Conservation (phyloP, 2,888 invertebrate genomes). For the Vanessa cardui region DNA sequence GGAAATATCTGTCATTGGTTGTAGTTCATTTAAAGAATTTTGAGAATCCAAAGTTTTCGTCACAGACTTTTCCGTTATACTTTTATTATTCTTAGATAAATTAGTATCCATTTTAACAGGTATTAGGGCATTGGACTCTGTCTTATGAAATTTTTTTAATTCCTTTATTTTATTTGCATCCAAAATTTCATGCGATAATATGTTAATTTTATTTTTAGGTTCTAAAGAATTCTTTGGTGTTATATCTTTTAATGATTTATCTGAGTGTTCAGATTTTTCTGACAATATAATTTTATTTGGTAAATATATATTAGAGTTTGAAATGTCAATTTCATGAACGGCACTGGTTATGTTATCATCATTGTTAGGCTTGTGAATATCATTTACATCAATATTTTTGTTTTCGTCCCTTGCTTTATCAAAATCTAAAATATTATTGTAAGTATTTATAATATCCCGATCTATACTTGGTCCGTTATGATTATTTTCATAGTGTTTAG, state of each 20-base stretch:
- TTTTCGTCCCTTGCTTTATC: not conserved
- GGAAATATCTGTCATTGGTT: not conserved
- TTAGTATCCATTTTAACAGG: constrained; percentile 49
- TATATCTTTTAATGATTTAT: constrained; percentile 2
- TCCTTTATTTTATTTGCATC: constrained; percentile 53
- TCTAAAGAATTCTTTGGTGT: not conserved
- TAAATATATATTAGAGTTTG: not conserved
- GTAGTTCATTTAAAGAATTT: not conserved
- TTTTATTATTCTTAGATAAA: constrained; percentile 41
- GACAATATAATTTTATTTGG: not conserved
- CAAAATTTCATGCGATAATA: constrained; percentile 29
- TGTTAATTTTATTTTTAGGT: constrained; percentile 25
- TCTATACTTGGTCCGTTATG: not conserved
- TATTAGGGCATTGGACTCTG: constrained; percentile 43
- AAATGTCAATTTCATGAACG: not conserved
- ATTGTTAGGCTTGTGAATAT: not conserved
- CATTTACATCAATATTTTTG: not conserved
- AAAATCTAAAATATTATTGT: not conserved
- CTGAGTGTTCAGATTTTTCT: constrained; percentile 1
- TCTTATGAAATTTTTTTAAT: constrained; percentile 44
- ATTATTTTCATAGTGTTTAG: not conserved
- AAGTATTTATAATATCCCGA: not conserved
- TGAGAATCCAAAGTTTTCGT: not conserved
- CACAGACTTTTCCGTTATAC: constrained; percentile 12
- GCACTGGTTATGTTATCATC: not conserved